phyloP scores from a whole-genome alignment of 2,797 vertebrate species.

The Gorsachius magnificus region DNA sequence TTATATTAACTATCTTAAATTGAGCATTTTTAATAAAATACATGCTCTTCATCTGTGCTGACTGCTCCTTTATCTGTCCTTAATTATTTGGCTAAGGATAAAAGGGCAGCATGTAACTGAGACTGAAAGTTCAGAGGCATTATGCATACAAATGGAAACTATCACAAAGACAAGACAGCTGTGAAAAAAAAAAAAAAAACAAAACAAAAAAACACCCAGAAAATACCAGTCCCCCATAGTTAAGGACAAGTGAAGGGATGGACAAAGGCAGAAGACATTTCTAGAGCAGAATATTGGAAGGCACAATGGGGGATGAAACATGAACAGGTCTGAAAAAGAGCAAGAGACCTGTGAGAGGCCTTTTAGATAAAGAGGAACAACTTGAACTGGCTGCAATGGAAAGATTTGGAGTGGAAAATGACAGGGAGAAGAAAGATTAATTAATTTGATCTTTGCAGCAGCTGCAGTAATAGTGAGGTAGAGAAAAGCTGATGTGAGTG shows the following conservation, averaged over 20 bases:
- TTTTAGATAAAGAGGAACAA: background rate
- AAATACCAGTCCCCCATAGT: background rate
- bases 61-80: background rate
- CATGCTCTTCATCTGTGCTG: background rate
- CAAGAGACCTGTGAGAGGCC: background rate
- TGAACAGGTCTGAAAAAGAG: background rate
- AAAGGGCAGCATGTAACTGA: background rate
- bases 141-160: background rate
- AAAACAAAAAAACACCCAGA: background rate
- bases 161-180: background rate
- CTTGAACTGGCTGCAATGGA: background rate
- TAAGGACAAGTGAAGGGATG: background rate
- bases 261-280: background rate
- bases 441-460: background rate
- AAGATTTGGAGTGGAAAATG: background rate
- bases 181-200: background rate
- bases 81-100: background rate
- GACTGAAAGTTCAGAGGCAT: background rate
- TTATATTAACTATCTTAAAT: background rate
- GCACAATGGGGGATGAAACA: background rate
- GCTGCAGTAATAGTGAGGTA: background rate
- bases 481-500: background rate
- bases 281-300: background rate
- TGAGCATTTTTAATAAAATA: background rate
- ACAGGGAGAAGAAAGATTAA: background rate